These are phyloP conservation scores for Sesamia nonagrioides DNA, from an alignment of 1,140 invertebrate genomes.

Conservation along the genomic window DNA sequence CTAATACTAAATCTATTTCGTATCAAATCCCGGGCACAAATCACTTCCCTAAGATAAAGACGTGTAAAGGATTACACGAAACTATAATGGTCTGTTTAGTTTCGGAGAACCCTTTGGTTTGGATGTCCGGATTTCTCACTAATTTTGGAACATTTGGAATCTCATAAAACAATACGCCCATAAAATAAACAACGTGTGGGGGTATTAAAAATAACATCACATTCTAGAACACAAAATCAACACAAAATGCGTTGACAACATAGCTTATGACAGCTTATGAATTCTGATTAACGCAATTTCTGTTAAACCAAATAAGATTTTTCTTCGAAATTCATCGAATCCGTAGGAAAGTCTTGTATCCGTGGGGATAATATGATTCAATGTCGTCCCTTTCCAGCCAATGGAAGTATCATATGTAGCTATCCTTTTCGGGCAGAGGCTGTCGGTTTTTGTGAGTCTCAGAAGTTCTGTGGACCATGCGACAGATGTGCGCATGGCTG, in stretches of 20 bases:
- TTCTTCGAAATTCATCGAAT: constrained; percentile 75
- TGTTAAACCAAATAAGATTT: constrained; percentile 63
- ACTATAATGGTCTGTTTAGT: constrained; percentile 69
- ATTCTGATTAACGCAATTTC: constrained; percentile 67
- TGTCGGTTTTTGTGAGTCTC: constrained; percentile 84
- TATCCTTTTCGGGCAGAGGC: constrained; percentile 67
- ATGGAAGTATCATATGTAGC: constrained; percentile 54
- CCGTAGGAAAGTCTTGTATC: constrained; percentile 70
- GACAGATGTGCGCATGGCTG: constrained; percentile 85
- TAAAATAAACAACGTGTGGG: constrained; percentile 35
- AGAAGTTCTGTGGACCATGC: constrained; percentile 81
- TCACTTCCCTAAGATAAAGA: constrained; percentile 66
- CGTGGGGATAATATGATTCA: constrained; percentile 72
- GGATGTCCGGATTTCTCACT: constrained; percentile 52
- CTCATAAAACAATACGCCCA: constrained; percentile 36
- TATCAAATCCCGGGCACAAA: constrained; percentile 61
- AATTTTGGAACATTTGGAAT: constrained; percentile 55
- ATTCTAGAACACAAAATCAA: constrained; percentile 26
- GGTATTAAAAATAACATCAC: constrained; percentile 42
- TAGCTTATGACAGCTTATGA: constrained; percentile 67
- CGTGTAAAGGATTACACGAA: constrained; percentile 74
- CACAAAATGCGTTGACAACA: constrained; percentile 51
- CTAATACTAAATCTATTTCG: constrained; percentile 52
- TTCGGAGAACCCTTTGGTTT: constrained; percentile 62
- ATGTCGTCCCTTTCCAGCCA: constrained; percentile 61